These are phyloP conservation scores for Amphipyra berbera DNA, from an alignment of 2,888 invertebrate species.

Conservation along the genomic window DNA sequence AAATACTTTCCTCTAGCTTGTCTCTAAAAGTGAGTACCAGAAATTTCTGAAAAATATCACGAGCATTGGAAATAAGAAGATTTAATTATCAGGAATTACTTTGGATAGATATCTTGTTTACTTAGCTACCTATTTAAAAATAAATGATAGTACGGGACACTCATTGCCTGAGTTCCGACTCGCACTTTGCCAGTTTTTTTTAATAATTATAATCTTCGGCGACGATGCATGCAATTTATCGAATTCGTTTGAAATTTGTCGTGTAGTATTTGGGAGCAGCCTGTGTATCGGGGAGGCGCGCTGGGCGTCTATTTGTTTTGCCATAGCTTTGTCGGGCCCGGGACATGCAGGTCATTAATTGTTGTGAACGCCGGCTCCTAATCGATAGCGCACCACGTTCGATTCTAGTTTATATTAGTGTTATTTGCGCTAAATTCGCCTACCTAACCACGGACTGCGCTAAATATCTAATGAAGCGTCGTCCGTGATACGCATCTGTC, in stretches of 20 bases:
- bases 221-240: conserved; percentile 20
- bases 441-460: conserved; percentile 62
- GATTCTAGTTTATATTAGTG: conserved; percentile 90
- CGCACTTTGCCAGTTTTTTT: background rate
- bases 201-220: background rate
- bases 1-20: no score
- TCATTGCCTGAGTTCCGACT: no score
- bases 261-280: conserved; percentile 64
- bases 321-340: conserved; percentile 88
- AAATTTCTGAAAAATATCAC: no score
- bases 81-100: no score
- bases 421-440: conserved; percentile 85
- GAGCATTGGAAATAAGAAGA: no score
- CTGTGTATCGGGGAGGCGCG: conserved; percentile 83
- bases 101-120: no score
- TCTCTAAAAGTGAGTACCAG: no score
- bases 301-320: conserved; percentile 88
- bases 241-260: conserved; percentile 42
- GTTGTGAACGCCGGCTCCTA: conserved; percentile 88
- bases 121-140: no score
- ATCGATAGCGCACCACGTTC: conserved; percentile 89
- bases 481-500: conserved; percentile 37
- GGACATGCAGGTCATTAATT: conserved; percentile 90
- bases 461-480: conserved; percentile 68
- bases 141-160: no score